These are phyloP conservation scores for Sylvietta virens DNA, from an alignment of 2,113 vertebrate species.

Conservation along the genomic window DNA sequence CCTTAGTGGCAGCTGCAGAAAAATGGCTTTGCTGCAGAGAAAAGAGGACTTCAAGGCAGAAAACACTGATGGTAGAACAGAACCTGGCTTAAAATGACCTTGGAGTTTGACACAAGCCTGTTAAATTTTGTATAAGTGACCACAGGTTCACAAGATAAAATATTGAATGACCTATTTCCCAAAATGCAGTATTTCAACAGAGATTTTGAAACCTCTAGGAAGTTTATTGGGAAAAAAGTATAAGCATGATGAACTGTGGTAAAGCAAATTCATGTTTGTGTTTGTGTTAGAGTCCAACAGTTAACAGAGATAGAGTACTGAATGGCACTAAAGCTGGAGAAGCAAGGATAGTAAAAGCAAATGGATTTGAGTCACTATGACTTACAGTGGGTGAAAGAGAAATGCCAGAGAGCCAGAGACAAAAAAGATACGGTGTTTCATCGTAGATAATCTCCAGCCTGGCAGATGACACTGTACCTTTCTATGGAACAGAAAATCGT, in stretches of 20 bases:
- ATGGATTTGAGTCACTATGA: background rate
- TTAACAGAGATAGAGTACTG: background rate
- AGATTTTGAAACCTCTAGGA: background rate
- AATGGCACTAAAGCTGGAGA: background rate
- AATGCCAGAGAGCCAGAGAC: background rate
- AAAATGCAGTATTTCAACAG: background rate
- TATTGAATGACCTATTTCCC: background rate
- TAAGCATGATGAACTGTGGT: background rate
- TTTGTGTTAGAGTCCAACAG: background rate
- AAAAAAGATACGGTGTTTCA: background rate
- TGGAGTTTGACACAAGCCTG: background rate
- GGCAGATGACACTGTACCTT: background rate
- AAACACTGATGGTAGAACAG: background rate
- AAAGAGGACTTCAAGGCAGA: background rate
- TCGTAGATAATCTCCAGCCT: background rate
- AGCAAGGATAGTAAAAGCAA: background rate
- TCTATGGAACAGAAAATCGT: accelerated
- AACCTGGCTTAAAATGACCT: background rate
- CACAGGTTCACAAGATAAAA: background rate
- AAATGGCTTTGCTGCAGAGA: background rate
- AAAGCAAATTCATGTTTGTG: background rate
- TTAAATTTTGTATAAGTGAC: background rate
- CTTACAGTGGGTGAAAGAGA: background rate
- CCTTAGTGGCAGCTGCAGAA: background rate
- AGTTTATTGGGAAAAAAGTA: background rate